Percentiles rank a stretch among this genome's conserved stretches.
Conservation (phyloP, 2,113 vertebrate species). For the Cephalopholis sonnerati region DNA sequence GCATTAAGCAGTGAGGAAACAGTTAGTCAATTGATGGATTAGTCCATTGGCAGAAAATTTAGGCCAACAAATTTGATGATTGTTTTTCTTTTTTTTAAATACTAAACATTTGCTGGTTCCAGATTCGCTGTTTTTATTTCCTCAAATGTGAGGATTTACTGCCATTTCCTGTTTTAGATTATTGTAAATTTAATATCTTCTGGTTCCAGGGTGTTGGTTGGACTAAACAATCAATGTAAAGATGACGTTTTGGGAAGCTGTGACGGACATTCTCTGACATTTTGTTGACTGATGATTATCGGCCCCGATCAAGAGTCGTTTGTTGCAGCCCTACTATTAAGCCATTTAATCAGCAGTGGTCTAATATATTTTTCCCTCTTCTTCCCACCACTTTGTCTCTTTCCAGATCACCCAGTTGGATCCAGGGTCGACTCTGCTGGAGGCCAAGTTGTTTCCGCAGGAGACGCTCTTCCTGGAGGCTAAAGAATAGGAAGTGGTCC, state of each 20-base stretch:
- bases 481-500: constrained; percentile 89
- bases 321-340: neutral
- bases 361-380: neutral
- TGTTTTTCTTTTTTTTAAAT: neutral
- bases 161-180: neutral
- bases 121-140: neutral
- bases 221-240: neutral
- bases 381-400: neutral
- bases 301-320: too few relatives aligned
- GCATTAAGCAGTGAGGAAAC: constrained; percentile 2
- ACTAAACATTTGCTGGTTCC: constrained; percentile 5
- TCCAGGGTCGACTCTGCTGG: constrained; percentile 92
- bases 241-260: neutral
- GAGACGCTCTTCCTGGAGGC: constrained; percentile 99
- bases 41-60: constrained; percentile 14
- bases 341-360: neutral
- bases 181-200: neutral
- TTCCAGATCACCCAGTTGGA: constrained; percentile 95
- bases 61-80: neutral
- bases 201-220: neutral
- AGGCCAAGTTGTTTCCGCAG: constrained; percentile 98
- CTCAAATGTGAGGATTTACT: too few relatives aligned
- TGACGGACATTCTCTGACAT: neutral
- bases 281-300: neutral
- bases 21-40: constrained; percentile 1